phyloP scores from a whole-genome alignment of 2,797 vertebrate genomes.

The Apogon talboti region DNA sequence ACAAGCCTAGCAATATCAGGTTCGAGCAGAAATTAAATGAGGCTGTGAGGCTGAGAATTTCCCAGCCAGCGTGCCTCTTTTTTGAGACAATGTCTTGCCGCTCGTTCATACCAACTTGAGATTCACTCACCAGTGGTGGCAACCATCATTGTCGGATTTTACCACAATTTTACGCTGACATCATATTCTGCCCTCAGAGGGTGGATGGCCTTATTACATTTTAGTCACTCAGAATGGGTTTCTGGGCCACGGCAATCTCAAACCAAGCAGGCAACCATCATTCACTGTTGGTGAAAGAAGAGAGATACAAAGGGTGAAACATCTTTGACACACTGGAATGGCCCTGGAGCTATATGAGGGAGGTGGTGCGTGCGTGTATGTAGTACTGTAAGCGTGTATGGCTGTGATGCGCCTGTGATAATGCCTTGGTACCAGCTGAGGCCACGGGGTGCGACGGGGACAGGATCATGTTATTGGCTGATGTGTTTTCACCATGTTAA shows the following conservation, averaged over 20 bases:
- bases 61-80: slow-evolving; percentile 1
- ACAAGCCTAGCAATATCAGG: slow-evolving; percentile 40
- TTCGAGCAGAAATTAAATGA: slow-evolving; percentile 52
- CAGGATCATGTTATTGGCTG: slow-evolving; percentile 77
- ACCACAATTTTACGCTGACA: slow-evolving; percentile 46
- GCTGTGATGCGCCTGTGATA: slow-evolving; percentile 67
- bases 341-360: slow-evolving; percentile 84
- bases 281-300: slow-evolving; percentile 80
- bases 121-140: slow-evolving; percentile 37
- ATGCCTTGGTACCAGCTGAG: slow-evolving; percentile 59
- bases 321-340: slow-evolving; percentile 89
- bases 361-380: slow-evolving; percentile 51
- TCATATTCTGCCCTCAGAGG: slow-evolving; percentile 64
- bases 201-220: slow-evolving; percentile 74
- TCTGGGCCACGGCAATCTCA: slow-evolving; percentile 74
- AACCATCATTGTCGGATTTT: slow-evolving; percentile 35
- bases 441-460: slow-evolving; percentile 60
- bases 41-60: slow-evolving; percentile 41
- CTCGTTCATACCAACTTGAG: slow-evolving; percentile 42
- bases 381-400: slow-evolving; percentile 45
- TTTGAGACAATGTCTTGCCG: slow-evolving; percentile 13
- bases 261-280: slow-evolving; percentile 77
- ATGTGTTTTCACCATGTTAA: slow-evolving; percentile 84
- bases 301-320: slow-evolving; percentile 83
- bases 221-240: slow-evolving; percentile 67